Evolutionary conservation across 2,888 invertebrate species (phyloP), one percentile per base, ranked within the genome.

Genomic region (Heliconius ismenius): DNA sequence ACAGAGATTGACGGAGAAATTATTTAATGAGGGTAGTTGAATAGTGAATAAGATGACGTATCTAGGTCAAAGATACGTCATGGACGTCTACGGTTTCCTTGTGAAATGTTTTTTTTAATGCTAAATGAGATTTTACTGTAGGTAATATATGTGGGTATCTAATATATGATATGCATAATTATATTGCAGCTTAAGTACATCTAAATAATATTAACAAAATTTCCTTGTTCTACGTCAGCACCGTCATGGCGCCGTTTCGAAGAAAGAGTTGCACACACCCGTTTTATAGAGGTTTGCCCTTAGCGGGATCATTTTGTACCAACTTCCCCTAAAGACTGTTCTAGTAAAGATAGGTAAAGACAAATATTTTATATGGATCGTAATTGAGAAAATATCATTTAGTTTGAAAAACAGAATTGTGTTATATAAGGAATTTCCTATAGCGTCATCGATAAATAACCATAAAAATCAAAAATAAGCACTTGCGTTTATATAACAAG

Each of bases 61-160:
- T 91, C 87, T 86, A 84, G 91, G 92, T 90, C 88, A 87, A 87
- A 89, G 84, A 90, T 91, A 90, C n/a, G n/a, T n/a, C n/a, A n/a
- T n/a, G n/a, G n/a, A 32, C 54, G 11, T 32, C 64, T 65, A n/a
- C 13, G 36, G n/a, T 65, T 13, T n/a, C 65, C 4, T 62, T 62
- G 26, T 13, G 26, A 62, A 24, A 60, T 10, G 4, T 24, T 60
- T 60, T 18, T 58, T n/a, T 58, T n/a, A 24, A n/a, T 24, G 3
- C 11, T 24, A 43, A 43, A 43, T 60, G 10, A n/a, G n/a, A 58
- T 11, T 60, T 60, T 60, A 49, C 6, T 10, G 3, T 60, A 24
- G 60, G 60, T 43, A 43, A 6, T 6, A 43, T 18, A 43, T 2
- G 4, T 0, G 0, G 43, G 1, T 43, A 6, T 18, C 2, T 15